phyloP scores from a whole-genome alignment of 2,797 vertebrate species.

The Hybognathus amarus region DNA sequence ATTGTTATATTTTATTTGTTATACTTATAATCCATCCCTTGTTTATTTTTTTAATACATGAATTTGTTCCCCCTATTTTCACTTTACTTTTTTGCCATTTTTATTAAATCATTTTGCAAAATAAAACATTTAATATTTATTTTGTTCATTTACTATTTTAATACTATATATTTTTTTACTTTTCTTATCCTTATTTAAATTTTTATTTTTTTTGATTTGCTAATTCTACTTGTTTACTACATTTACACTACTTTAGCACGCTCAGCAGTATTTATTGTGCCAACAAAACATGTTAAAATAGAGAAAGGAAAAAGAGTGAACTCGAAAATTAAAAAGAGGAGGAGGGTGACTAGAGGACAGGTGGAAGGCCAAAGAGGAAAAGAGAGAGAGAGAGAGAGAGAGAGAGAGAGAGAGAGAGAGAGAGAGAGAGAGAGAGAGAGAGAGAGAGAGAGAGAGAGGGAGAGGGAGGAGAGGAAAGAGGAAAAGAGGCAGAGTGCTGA shows the following conservation, averaged over 20 bases:
- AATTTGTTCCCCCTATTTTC: neutral
- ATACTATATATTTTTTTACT: neutral
- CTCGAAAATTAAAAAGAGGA: neutral
- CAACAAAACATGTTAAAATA: neutral
- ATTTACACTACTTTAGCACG: neutral
- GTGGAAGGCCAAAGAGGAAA: constrained; percentile 16
- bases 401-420: no score
- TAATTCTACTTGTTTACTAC: neutral
- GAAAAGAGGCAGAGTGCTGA: constrained; percentile 48
- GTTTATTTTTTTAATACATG: neutral
- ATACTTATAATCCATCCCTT: neutral
- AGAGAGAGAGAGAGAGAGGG: neutral
- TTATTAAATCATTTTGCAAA: neutral
- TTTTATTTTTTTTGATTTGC: neutral
- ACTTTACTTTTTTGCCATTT: neutral
- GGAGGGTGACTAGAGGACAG: constrained; percentile 28
- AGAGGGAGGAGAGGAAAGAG: constrained; percentile 48
- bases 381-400: neutral
- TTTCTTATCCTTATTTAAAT: neutral
- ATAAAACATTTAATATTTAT: neutral
- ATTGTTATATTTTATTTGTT: neutral
- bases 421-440: no score
- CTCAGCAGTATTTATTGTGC: neutral
- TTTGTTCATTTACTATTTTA: neutral
- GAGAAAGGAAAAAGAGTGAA: neutral